Evolutionary conservation across 2,113 vertebrate genomes (phyloP), one percentile per base, ranked within the genome.

Genomic region (Corythaixoides concolor): DNA sequence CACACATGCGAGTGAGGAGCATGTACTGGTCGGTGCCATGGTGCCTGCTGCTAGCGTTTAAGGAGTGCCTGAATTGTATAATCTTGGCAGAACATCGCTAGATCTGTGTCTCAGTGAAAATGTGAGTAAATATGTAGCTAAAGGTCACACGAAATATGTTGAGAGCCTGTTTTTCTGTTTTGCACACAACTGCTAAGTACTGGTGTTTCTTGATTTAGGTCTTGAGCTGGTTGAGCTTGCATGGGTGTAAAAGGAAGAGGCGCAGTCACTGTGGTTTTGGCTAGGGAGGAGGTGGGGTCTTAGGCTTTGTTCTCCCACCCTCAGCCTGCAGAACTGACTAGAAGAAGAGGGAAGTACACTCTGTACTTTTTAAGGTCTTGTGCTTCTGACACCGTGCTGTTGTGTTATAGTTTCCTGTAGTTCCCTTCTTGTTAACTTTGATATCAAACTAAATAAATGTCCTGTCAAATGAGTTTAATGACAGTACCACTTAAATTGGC

Each of bases 241-340:
- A 49, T 6, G 83, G 19, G 59, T 84, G 85, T 74, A 84, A 90
- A 70, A 96, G 96, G 92, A 96, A 96, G 90, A 72, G 90, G 76
- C 2, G 13, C 63, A 84, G 79, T 64, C 0, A 0, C 60, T 93
- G 95, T 83, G 95, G 92, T 96, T 97, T 91, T 80, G 85, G 32
- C 76, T 96, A 60, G 76, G 78, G 88, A 88, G 83, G 88, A 79
- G 76, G 35, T 23, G 77, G 64, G 64, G 76, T 84, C 83, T 67
- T 86, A 3, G 68, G 62, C 83, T 93, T 88, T 93, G 37, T 84
- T 80, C 72, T 95, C 88, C 93, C 82, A 66, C 78, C 70, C 81
- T 74, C 64, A 64, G 41, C 27, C 69, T 86, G 59, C 67, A 93
- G 72, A 90, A 32, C 47, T 84, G 47, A 68, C 64, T 63, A 6